These are phyloP conservation scores for Ectropis grisescens DNA, from an alignment of 1,140 invertebrate species.

Conservation along the genomic window DNA sequence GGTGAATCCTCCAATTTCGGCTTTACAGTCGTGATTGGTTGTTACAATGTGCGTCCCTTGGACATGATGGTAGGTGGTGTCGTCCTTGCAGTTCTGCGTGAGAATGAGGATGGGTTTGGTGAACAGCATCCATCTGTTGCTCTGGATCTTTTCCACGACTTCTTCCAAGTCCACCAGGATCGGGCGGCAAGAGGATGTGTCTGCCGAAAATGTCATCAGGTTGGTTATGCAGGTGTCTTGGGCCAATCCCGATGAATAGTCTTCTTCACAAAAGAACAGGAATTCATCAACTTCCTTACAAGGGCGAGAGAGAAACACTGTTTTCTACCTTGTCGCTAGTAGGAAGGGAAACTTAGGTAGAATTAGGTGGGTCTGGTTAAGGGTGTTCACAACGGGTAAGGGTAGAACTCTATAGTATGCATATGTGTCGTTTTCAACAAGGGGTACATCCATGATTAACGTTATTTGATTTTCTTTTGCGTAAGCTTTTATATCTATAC, in stretches of 20 bases:
- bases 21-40: no score
- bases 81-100: no score
- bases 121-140: no score
- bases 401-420: constrained; percentile 12
- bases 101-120: no score
- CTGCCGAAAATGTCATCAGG: constrained; percentile 7
- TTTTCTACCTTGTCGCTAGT: constrained; percentile 11
- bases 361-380: constrained; percentile 7
- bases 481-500: constrained; percentile 11
- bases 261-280: constrained; percentile 4
- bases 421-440: constrained; percentile 6
- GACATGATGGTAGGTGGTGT: no score
- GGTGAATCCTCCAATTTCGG: no score
- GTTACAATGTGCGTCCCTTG: no score
- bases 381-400: constrained; percentile 4
- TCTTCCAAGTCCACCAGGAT: no score
- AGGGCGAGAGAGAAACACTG: constrained; percentile 5
- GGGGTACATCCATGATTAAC: constrained; percentile 12
- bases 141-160: no score
- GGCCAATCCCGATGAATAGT: constrained; percentile 1
- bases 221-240: constrained; percentile 6
- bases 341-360: constrained; percentile 12
- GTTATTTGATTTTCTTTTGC: constrained; percentile 14
- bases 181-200: constrained; percentile 3
- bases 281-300: constrained; percentile 10